Conservation (phyloP, 2,888 invertebrate genomes). For the Acanthosepion lycidas region DNA sequence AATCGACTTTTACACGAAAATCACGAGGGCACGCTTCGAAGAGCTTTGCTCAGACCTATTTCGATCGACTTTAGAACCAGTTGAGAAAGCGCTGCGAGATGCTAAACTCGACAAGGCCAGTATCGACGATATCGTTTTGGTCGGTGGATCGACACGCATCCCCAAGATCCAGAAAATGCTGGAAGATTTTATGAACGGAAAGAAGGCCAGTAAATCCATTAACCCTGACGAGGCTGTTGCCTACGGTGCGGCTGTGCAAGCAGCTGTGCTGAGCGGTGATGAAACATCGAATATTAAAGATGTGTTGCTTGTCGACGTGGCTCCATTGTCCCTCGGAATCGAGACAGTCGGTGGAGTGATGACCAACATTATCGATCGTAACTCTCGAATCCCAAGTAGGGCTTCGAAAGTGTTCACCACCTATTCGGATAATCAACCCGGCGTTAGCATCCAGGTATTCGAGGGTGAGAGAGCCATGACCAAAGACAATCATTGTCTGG, state of each 20-base stretch:
- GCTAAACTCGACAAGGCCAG: constrained; percentile 89
- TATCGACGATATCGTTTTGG: constrained; percentile 82
- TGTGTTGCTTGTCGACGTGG: constrained; percentile 83
- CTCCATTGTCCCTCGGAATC: constrained; percentile 76
- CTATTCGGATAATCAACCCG: constrained; percentile 88
- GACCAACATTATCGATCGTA: constrained; percentile 67
- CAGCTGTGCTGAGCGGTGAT: constrained; percentile 82
- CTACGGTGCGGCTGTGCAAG: constrained; percentile 75
- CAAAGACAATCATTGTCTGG: constrained; percentile 86
- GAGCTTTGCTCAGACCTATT: constrained; percentile 95
- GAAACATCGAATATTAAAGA: constrained; percentile 83
- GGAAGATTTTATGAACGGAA: constrained; percentile 79
- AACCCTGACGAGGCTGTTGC: constrained; percentile 98
- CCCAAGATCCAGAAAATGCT: constrained; percentile 96
- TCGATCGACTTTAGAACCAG: constrained; percentile 93
- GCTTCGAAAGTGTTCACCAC: constrained; percentile 83
- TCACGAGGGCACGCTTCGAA: constrained; percentile 95
- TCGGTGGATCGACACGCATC: constrained; percentile 94
- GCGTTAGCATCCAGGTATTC: constrained; percentile 79
- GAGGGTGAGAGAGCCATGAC: constrained; percentile 97
- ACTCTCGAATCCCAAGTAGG: constrained; percentile 74
- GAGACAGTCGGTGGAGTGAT: constrained; percentile 77
- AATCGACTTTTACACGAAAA: constrained; percentile 93
- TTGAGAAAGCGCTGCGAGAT: constrained; percentile 93
- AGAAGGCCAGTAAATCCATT: constrained; percentile 95